Base-by-base conservation (phyloP, 2,113 vertebrate genomes). In the Rhea pennata region DNA sequence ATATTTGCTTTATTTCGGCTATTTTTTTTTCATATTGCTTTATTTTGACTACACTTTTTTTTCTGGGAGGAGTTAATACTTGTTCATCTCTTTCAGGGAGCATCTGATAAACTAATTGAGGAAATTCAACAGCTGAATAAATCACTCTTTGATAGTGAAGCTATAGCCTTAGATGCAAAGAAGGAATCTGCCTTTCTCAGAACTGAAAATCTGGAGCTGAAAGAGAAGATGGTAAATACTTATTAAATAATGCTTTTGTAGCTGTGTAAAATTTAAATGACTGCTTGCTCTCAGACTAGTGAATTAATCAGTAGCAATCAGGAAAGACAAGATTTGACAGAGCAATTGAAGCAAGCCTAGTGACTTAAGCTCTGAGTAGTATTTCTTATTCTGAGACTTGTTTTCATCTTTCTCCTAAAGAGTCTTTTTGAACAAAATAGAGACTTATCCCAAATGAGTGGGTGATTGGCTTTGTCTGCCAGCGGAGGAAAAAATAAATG, bases 161-260 rank as follows among this genome's bases (percentile, higher is more conserved):
- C 94, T 1, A 36, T 99, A 94, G 98, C 98, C 59, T 96, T 98
- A 73, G 99, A 99, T 90, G 98, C 99, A 23, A 99, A 98, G 97
- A 99, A 97, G 92, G 98, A 99, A 72, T 98, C 99, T 97, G 98
- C 99, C 40, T 95, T 99, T 93, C 98, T 99, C 66, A 98, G 98
- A 79, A 99, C 97, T 90, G 98, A 98, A 88, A 99, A 99, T 70
- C 82, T 98, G 5, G 95, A 98, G 16, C 95, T 99, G n/a, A 98
- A 98, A 86, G 98, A 99, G 82, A 97, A 94, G 69, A 98, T 98
- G 90, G 99, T 98, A 85, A 97, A 97, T 95, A 90, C 56, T 72
- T 27, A 10, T 77, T 78, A 19, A 81, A 51, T 87, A 27, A 44
- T 65, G 15, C 15, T 39, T 80, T 76, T 89, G 4, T 65, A 58